phyloP scores from a whole-genome alignment of 2,113 vertebrate genomes.

The Hyperopisus bebe region DNA sequence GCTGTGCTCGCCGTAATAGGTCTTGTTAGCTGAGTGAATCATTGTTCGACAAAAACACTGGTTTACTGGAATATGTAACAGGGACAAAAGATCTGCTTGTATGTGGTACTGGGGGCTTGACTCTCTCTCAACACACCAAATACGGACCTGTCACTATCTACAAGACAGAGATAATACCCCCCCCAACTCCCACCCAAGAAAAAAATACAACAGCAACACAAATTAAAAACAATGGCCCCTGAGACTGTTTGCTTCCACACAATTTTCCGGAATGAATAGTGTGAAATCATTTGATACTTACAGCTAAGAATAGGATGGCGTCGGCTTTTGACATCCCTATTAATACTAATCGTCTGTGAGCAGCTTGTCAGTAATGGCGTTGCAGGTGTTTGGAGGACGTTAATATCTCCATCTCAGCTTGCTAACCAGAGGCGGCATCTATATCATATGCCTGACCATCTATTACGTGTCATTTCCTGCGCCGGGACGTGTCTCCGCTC shows the following conservation, averaged over 20 bases:
- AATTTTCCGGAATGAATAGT: not conserved
- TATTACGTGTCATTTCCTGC: not conserved
- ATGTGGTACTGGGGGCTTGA: not conserved
- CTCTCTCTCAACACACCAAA: not conserved
- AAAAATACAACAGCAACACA: not conserved
- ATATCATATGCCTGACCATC: not conserved
- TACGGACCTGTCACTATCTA: not conserved
- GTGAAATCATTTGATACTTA: not conserved
- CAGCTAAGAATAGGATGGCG: not conserved
- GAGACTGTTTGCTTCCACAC: not conserved
- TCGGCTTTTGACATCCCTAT: not conserved
- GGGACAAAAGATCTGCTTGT: not conserved
- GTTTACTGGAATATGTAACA: constrained; percentile 1
- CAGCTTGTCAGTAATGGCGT: not conserved
- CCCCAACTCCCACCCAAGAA: not conserved
- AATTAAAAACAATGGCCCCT: not conserved
- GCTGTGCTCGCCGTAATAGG: not conserved
- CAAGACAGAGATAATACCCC: not conserved
- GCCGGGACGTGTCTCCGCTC: not conserved
- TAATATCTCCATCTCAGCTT: constrained; percentile 2
- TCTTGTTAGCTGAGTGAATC: not conserved
- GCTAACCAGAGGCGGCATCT: not conserved
- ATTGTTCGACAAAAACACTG: not conserved
- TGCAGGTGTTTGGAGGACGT: not conserved
- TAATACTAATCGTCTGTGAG: not conserved